Conservation (phyloP, 2,113 vertebrate species). For the Cinclus cinclus region DNA sequence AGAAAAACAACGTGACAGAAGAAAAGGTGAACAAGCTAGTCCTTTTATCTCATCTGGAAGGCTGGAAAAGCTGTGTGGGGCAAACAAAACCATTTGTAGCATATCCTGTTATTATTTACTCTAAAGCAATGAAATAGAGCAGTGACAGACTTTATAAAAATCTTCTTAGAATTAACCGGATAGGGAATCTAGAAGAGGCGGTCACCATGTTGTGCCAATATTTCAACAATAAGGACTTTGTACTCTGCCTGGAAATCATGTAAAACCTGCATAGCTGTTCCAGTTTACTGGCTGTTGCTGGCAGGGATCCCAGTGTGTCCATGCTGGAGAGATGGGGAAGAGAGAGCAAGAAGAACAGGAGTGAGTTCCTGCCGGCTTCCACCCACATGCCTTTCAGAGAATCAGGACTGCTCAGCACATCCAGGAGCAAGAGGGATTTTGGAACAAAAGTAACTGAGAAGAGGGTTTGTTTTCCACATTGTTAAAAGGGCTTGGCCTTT, state of each 20-base stretch:
- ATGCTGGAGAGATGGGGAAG: background rate
- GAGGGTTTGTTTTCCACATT: background rate
- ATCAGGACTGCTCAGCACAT: background rate
- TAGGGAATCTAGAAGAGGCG: background rate
- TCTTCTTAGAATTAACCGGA: background rate
- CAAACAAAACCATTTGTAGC: background rate
- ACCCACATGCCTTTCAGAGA: rapidly evolving
- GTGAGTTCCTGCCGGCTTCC: background rate
- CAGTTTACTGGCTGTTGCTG: background rate
- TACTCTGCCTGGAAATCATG: background rate
- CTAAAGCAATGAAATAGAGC: background rate
- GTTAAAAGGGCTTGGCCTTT: background rate
- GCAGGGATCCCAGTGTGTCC: background rate
- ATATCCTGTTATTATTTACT: background rate
- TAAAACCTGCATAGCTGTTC: background rate
- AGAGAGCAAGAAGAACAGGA: background rate
- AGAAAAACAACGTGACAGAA: background rate
- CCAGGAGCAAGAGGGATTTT: background rate
- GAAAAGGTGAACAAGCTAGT: background rate
- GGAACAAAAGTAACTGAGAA: background rate
- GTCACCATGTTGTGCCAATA: background rate
- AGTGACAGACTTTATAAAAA: background rate
- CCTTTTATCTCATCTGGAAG: background rate
- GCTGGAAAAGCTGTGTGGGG: background rate
- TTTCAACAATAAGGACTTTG: slow-evolving; percentile 26